Conservation (phyloP, 2,113 vertebrate genomes). For the Conger conger region DNA sequence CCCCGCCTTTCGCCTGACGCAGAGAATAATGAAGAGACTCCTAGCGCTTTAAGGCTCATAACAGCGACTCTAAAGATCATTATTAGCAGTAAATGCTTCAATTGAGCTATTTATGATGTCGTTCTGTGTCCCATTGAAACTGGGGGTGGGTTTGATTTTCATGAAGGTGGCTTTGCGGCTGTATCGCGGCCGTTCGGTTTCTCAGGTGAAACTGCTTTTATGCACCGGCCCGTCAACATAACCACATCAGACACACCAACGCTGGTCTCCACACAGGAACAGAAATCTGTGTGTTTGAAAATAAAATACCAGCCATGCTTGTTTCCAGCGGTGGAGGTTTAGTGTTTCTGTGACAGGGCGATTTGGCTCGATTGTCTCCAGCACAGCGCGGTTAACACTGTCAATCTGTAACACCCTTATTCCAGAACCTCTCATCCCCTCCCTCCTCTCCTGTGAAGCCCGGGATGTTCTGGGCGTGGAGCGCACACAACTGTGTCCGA, state of each 20-base stretch:
- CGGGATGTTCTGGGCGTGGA: neutral
- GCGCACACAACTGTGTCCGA: neutral
- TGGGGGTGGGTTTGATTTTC: constrained; percentile 53
- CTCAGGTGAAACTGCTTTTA: constrained; percentile 52
- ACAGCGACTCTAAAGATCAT: constrained; percentile 66
- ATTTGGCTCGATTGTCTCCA: neutral
- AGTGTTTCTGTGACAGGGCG: neutral
- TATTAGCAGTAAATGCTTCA: constrained; percentile 60
- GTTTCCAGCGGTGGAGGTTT: neutral
- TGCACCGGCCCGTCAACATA: constrained; percentile 37
- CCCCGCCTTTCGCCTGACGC: constrained; percentile 38
- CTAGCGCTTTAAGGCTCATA: constrained; percentile 60
- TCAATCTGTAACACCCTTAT: neutral
- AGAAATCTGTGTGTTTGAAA: constrained; percentile 15
- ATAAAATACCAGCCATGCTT: neutral
- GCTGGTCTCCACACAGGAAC: constrained; percentile 36
- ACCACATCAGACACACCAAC: constrained; percentile 46
- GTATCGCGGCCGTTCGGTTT: constrained; percentile 35
- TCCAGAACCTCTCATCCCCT: neutral
- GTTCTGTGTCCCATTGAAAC: constrained; percentile 63
- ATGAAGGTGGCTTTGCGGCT: constrained; percentile 37
- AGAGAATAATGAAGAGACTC: constrained; percentile 70
- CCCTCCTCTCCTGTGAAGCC: neutral
- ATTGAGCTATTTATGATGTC: constrained; percentile 61
- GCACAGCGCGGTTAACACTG: neutral